Percentiles rank a stretch among this genome's conserved stretches.
These are phyloP conservation scores for Lerema accius DNA, from an alignment of 1,140 invertebrate genomes.

Conservation along the genomic window DNA sequence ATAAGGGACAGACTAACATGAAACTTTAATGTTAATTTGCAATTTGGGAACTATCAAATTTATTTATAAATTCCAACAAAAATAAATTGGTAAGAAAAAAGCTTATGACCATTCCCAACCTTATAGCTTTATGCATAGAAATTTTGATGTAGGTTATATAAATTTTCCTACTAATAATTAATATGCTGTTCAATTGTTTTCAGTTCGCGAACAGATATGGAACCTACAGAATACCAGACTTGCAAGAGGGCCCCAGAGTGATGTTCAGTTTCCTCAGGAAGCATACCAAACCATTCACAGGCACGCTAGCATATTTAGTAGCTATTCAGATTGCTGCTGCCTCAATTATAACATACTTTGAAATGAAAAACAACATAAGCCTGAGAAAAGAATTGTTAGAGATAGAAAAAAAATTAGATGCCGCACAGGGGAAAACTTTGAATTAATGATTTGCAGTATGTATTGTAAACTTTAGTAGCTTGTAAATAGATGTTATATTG, in stretches of 20 bases:
- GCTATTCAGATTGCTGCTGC: slow-evolving; percentile 53
- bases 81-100: too few relatives aligned
- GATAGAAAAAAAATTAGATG: slow-evolving; percentile 53
- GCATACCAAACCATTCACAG: slow-evolving; percentile 56
- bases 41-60: too few relatives aligned
- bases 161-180: too few relatives aligned
- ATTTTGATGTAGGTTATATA: too few relatives aligned
- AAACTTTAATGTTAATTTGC: too few relatives aligned
- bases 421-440: slow-evolving; percentile 16
- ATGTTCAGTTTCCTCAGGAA: slow-evolving; percentile 61
- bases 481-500: slow-evolving; percentile 45
- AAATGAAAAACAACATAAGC: slow-evolving; percentile 65
- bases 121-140: too few relatives aligned
- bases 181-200: slow-evolving; percentile 55
- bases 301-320: slow-evolving; percentile 46
- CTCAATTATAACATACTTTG: slow-evolving; percentile 67
- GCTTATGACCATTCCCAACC: too few relatives aligned
- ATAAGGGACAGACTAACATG: too few relatives aligned
- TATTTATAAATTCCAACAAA: too few relatives aligned
- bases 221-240: slow-evolving; percentile 72
- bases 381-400: slow-evolving; percentile 58
- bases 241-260: slow-evolving; percentile 61
- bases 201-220: slow-evolving; percentile 75
- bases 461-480: slow-evolving; percentile 29
- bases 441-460: slow-evolving; percentile 13